These are phyloP conservation scores for Etia nguti DNA, from an alignment of 2,113 vertebrate genomes.

Conservation along the genomic window DNA sequence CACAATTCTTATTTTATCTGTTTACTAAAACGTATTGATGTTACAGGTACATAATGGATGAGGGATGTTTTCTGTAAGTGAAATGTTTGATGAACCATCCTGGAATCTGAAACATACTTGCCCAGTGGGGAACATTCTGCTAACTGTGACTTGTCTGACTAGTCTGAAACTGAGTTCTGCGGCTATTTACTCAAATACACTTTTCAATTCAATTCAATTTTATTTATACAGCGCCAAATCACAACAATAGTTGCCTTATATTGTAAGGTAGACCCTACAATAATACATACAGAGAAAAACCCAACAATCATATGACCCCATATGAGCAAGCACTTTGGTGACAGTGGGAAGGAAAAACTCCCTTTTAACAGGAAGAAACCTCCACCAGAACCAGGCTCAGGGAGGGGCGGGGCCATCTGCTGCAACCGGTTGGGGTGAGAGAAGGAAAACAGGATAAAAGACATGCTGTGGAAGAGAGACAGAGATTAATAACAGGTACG, in stretches of 20 bases:
- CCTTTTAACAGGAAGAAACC: not conserved
- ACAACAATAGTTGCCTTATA: not conserved
- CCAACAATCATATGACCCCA: not conserved
- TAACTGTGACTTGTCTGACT: not conserved
- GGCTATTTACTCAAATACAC: not conserved
- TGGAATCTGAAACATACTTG: rapidly evolving
- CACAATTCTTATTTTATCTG: not conserved
- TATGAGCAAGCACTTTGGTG: rapidly evolving
- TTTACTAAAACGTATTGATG: not conserved
- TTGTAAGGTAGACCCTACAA: rapidly evolving
- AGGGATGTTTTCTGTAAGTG: no score
- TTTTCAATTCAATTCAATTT: not conserved
- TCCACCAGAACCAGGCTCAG: rapidly evolving
- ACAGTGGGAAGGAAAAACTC: not conserved
- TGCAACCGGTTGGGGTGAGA: rapidly evolving
- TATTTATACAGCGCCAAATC: not conserved
- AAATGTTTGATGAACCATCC: not conserved
- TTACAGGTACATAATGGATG: not conserved
- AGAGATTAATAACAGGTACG: not conserved
- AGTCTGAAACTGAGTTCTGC: not conserved
- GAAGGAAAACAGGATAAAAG: not conserved
- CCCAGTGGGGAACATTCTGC: not conserved
- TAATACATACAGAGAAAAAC: rapidly evolving
- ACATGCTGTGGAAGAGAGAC: not conserved
- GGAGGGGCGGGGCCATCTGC: not conserved